phyloP scores from a whole-genome alignment of 2,113 vertebrate genomes.

The Grus americana region DNA sequence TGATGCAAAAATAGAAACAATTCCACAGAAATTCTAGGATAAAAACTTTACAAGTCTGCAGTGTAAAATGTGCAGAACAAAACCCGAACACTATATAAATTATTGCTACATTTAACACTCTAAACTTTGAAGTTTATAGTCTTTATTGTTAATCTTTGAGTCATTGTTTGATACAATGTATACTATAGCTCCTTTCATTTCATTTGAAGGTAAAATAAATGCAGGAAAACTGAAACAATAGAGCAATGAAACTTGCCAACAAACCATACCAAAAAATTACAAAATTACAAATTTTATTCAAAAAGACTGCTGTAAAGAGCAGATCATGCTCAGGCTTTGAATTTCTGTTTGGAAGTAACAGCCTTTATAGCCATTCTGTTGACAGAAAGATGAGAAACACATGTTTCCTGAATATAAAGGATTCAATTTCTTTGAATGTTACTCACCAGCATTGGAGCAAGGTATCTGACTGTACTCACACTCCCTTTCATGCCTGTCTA shows the following conservation, averaged over 20 bases:
- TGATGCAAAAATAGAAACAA: not conserved
- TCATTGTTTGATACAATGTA: not conserved
- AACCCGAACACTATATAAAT: not conserved
- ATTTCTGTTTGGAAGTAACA: not conserved
- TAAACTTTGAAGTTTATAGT: not conserved
- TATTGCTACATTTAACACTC: not conserved
- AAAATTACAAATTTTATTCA: not conserved
- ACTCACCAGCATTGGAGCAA: conserved; percentile 83
- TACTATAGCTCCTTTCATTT: not conserved
- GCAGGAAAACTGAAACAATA: not conserved
- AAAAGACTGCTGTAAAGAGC: not conserved
- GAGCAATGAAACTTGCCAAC: not conserved
- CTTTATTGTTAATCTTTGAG: not conserved
- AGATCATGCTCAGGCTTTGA: not conserved
- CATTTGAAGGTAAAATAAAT: not conserved
- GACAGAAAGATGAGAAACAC: not conserved
- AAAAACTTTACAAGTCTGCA: not conserved
- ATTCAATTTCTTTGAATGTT: not conserved
- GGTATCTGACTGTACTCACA: conserved; percentile 83
- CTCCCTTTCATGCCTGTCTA: conserved; percentile 84
- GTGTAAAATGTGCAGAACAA: not conserved
- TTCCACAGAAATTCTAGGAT: not conserved
- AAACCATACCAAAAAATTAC: not conserved
- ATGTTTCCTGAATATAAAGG: not conserved
- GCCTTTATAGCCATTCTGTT: not conserved